A percentile compares a stretch with the other conserved stretches of the same genome.
These are phyloP conservation scores for Spea hammondii DNA, from an alignment of 2,797 vertebrate species.

Conservation along the genomic window DNA sequence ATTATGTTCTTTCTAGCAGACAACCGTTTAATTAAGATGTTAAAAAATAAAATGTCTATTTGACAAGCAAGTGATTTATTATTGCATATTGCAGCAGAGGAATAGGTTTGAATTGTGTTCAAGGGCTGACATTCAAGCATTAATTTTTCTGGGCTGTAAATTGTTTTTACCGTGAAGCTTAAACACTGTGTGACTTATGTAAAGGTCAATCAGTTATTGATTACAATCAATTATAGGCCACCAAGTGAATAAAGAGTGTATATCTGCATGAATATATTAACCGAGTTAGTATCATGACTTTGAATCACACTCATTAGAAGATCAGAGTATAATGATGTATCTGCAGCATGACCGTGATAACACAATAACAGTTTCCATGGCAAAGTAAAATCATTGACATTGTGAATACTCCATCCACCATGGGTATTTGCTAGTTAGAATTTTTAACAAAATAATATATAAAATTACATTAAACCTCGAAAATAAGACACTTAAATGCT, in stretches of 20 bases:
- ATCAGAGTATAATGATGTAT: neutral
- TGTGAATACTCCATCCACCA: no score
- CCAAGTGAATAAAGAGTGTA: conserved; percentile 5
- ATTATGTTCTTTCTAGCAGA: neutral
- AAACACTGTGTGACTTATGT: neutral
- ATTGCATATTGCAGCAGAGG: neutral
- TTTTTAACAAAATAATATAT: no score
- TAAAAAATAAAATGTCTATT: neutral
- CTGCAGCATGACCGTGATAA: no score
- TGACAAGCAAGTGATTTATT: neutral
- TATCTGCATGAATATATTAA: conserved; percentile 5
- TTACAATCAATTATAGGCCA: conserved; percentile 18
- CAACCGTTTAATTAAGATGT: neutral
- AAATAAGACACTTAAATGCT: no score
- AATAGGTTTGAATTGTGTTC: neutral
- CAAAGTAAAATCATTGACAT: no score
- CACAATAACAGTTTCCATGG: no score
- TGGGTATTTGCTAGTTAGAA: no score
- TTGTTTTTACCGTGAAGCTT: neutral
- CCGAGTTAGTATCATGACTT: neutral
- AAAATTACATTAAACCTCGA: no score
- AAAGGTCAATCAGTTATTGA: conserved; percentile 43
- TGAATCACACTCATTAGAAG: neutral
- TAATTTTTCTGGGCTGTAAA: neutral
- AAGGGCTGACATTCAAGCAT: neutral